phyloP scores from a whole-genome alignment of 2,797 vertebrate species.

The Myotis daubentonii region DNA sequence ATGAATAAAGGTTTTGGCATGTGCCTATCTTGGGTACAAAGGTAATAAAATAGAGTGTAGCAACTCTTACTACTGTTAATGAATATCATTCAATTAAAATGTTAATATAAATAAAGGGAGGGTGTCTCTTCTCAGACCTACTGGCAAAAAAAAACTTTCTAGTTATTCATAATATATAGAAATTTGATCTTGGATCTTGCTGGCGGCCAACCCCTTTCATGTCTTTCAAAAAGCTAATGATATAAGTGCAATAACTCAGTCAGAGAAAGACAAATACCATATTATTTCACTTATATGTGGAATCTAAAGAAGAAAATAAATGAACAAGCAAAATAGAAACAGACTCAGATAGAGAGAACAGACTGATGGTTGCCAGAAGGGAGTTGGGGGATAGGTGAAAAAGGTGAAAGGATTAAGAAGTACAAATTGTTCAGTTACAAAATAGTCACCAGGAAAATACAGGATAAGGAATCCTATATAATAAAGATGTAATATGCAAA shows the following conservation, averaged over 20 bases:
- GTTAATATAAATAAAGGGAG: not conserved
- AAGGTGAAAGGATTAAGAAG: too few species aligned
- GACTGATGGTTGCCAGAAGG: too few species aligned
- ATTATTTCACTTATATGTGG: not conserved
- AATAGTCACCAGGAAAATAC: not conserved
- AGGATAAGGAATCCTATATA: too few species aligned
- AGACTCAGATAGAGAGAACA: too few species aligned
- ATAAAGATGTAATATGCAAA: too few species aligned
- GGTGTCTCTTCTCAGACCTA: not conserved
- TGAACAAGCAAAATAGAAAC: too few species aligned
- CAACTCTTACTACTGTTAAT: not conserved
- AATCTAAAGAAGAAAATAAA: too few species aligned
- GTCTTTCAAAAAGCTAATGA: slow-evolving; percentile 44
- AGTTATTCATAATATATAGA: slow-evolving; percentile 10
- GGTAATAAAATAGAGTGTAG: slow-evolving; percentile 12
- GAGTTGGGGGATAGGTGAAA: too few species aligned
- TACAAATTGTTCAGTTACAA: not conserved
- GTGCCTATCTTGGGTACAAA: slow-evolving; percentile 15
- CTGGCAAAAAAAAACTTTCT: not conserved
- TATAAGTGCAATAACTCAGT: not conserved
- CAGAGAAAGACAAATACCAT: not conserved
- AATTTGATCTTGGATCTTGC: slow-evolving; percentile 6
- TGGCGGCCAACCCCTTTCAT: not conserved
- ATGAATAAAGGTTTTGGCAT: slow-evolving; percentile 30
- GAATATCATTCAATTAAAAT: slow-evolving; percentile 26